Base-by-base conservation (phyloP, 2,797 vertebrate genomes). In the Lophotriccus pileatus region DNA sequence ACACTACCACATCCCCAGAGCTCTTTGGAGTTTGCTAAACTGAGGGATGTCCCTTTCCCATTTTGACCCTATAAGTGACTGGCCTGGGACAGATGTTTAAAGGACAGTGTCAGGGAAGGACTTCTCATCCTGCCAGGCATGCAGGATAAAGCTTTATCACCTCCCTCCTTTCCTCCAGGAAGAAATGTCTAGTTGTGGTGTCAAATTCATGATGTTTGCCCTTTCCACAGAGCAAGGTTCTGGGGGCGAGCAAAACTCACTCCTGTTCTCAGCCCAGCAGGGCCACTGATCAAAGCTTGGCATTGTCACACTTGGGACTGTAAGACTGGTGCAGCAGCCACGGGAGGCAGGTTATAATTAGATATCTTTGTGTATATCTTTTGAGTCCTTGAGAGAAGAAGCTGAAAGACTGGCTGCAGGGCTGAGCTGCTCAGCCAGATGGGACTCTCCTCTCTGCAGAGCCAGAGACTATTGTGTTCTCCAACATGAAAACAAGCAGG, bases 281-380 rank as follows among this genome's bases (percentile, higher is more conserved):
- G 63, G 60, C 56, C 80, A 91, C 36, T 46, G 74, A 84, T 43
- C 43, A 67, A 15, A 32, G 73, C 60, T 60, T 82, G 81, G 85
- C 73, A 86, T 41, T 76, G 73, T 80, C 80, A 87, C 59, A 53
- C 85, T 50, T 47, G 85, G 72, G 90, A 94, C 81, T 93, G 60
- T 53, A 75, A 49, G 84, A 73, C 46, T 91, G 76, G 83, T 74
- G 56, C 79, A 79, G 75, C 81, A 89, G 93, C 55, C 81, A 90
- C 1, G 2, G 86, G 67, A 94, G 60, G 66, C 69, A 89, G 93
- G 95, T 93, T 97, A 96, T 91, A 96, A 97, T 96, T 97, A 97
- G 96, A 85, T 44, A 25, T 70, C 94, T 93, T 95, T 95, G 81
- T 95, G 86, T 79, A 88, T 55, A 76, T 94, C 76, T 93, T 92